Conservation (phyloP, 2,797 vertebrate genomes). For the Eulemur coronatus region DNA sequence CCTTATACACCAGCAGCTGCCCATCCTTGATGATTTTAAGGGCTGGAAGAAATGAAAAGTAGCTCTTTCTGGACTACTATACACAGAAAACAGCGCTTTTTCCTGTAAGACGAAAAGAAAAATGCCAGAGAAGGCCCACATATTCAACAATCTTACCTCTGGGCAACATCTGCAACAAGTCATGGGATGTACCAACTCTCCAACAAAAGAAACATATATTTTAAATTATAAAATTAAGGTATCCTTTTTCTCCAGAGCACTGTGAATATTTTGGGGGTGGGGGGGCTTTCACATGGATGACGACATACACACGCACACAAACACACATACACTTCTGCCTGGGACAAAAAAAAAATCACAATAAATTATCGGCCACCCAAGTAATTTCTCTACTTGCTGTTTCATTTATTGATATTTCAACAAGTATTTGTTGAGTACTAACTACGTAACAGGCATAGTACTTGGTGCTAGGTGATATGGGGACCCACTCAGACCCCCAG, state of each 20-base stretch:
- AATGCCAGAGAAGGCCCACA: not conserved
- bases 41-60: not conserved
- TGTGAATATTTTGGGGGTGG: not conserved
- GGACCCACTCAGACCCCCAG: not conserved
- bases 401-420: not conserved
- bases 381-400: not conserved
- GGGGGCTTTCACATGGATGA: not conserved
- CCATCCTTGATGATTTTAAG: not conserved
- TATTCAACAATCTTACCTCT: not conserved
- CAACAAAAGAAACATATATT: not conserved
- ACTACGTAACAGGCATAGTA: not conserved
- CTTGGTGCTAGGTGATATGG: not conserved
- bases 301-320: not conserved
- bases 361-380: not conserved
- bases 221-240: not conserved
- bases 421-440: not conserved
- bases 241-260: not conserved
- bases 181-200: not conserved
- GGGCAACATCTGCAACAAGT: not conserved
- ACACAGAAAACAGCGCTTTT: not conserved
- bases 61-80: not conserved
- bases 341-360: not conserved
- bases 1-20: not conserved
- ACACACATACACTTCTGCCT: not conserved
- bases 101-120: not conserved